These are phyloP conservation scores for Coranthus polyacanthus DNA, from an alignment of 2,797 vertebrate species.

Conservation along the genomic window DNA sequence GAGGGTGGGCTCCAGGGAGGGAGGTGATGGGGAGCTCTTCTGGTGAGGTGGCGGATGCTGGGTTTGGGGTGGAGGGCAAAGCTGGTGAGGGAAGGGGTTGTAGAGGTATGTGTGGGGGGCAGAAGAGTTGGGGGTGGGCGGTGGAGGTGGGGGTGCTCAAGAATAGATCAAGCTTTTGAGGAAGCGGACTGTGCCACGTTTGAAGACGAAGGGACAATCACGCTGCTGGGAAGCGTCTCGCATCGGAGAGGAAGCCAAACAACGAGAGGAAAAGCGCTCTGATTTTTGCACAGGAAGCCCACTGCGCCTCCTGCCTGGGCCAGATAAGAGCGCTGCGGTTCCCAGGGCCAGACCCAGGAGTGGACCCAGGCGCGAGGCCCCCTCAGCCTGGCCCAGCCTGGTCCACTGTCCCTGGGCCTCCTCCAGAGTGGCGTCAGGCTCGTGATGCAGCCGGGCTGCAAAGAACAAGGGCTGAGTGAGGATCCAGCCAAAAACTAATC, in stretches of 20 bases:
- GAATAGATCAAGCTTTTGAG: constrained; percentile 99
- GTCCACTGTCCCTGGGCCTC: constrained; percentile 85
- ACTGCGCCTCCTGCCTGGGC: constrained; percentile 96
- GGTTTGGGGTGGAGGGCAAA: constrained; percentile 61
- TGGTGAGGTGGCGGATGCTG: constrained; percentile 58
- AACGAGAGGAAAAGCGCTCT: constrained; percentile 99
- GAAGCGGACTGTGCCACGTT: constrained; percentile 99
- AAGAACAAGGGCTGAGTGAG: constrained; percentile 88
- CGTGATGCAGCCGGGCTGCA: constrained; percentile 89
- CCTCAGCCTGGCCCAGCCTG: constrained; percentile 90
- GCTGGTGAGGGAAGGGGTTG: constrained; percentile 68
- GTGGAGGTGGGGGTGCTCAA: constrained; percentile 85
- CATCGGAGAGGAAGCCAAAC: constrained; percentile 98
- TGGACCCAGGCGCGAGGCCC: constrained; percentile 84
- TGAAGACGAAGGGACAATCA: constrained; percentile 99
- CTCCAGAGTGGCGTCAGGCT: constrained; percentile 89
- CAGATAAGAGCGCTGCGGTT: constrained; percentile 97
- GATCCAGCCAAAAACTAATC: constrained; percentile 80
- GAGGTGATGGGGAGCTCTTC: constrained; percentile 53
- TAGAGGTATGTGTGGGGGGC: constrained; percentile 72
- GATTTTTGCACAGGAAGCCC: constrained; percentile 99
- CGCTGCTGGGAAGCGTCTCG: constrained; percentile 99
- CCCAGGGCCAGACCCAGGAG: constrained; percentile 95
- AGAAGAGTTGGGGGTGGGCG: constrained; percentile 66
- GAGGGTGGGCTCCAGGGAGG: constrained; percentile 29